phyloP scores from a whole-genome alignment of 2,797 vertebrate species.

The Girardinus metallicus region DNA sequence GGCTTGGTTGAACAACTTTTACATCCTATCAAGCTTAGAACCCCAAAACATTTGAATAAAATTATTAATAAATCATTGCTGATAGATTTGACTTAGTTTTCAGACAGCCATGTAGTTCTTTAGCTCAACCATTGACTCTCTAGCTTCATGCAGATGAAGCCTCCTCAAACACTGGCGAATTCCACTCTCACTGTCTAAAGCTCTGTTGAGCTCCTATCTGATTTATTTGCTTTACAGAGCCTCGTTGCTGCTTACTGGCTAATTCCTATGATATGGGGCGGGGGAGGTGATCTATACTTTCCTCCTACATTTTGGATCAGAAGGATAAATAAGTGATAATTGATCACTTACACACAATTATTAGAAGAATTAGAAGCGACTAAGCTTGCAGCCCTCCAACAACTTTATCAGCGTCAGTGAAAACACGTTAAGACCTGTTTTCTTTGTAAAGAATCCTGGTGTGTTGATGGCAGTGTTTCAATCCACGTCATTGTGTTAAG shows the following conservation, averaged over 20 bases:
- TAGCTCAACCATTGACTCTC: background rate
- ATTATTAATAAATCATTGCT: background rate
- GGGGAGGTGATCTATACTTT: background rate
- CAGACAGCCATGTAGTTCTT: background rate
- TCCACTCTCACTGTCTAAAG: background rate
- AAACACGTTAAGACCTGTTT: background rate
- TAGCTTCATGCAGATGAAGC: background rate
- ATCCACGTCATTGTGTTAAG: constrained; percentile 48
- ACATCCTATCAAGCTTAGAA: background rate
- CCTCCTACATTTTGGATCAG: background rate
- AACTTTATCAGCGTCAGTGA: background rate
- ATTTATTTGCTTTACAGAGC: background rate
- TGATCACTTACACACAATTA: too few relatives aligned
- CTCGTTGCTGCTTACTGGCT: background rate
- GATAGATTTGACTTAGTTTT: background rate
- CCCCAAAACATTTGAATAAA: background rate
- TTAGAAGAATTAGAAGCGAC: background rate
- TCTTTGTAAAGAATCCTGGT: background rate
- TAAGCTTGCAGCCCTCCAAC: background rate
- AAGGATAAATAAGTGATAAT: too few relatives aligned
- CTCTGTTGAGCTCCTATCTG: background rate
- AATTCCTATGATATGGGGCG: background rate
- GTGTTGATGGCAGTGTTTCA: constrained; percentile 30
- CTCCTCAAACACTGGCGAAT: background rate
- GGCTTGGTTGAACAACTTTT: background rate